These are phyloP conservation scores for Cheilosia grossa DNA, from an alignment of 2,888 invertebrate genomes.

Conservation along the genomic window DNA sequence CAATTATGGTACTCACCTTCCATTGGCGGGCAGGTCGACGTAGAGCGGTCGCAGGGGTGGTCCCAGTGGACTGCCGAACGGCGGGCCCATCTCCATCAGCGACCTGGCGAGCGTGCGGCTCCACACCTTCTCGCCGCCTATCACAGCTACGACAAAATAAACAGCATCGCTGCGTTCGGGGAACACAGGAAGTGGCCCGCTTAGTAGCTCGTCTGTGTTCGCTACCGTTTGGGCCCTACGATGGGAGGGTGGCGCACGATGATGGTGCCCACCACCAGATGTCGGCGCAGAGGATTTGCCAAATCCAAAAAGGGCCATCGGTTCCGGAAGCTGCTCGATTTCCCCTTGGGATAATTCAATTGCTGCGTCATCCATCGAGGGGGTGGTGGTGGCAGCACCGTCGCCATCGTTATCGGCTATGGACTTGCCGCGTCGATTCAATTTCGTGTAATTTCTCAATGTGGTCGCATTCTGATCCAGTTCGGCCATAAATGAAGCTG, in stretches of 20 bases:
- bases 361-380: conserved; percentile 35
- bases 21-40: conserved; percentile 77
- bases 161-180: conserved; percentile 77
- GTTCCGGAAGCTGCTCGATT: conserved; percentile 68
- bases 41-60: conserved; percentile 77
- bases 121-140: conserved; percentile 78
- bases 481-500: conserved; percentile 62
- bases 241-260: conserved; percentile 44
- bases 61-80: conserved; percentile 77
- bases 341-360: conserved; percentile 63
- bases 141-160: conserved; percentile 78
- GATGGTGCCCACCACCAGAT: conserved; percentile 55
- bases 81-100: conserved; percentile 77
- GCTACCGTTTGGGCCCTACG: conserved; percentile 39
- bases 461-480: conserved; percentile 53
- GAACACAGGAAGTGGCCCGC: conserved; percentile 75
- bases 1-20: conserved; percentile 76
- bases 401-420: conserved; percentile 24
- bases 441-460: conserved; percentile 59
- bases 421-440: conserved; percentile 61
- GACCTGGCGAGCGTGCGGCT: conserved; percentile 76
- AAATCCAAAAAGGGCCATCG: conserved; percentile 62
- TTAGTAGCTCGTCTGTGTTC: conserved; percentile 41
- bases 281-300: conserved; percentile 47
- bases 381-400: neutral